phyloP scores from a whole-genome alignment of 2,888 invertebrate genomes.

The Ormia ochracea region DNA sequence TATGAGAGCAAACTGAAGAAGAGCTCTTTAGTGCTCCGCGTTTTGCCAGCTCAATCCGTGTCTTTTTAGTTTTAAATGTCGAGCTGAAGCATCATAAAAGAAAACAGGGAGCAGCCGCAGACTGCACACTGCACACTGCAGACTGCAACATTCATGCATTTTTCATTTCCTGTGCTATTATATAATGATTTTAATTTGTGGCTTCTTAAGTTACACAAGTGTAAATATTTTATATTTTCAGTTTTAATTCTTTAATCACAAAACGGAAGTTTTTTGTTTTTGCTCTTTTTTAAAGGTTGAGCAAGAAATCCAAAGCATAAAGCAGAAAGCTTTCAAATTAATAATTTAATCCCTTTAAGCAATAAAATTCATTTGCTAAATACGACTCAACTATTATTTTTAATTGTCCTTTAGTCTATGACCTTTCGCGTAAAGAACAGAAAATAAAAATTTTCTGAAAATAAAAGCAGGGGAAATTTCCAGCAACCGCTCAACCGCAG shows the following conservation, averaged over 20 bases:
- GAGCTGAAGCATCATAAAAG: not conserved
- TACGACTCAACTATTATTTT: not conserved
- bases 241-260: constrained; percentile 9
- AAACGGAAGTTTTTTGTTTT: constrained; percentile 22
- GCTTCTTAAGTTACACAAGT: not conserved
- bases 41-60: constrained; percentile 17
- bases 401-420: not conserved
- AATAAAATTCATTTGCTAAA: not conserved
- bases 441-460: not conserved
- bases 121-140: too few species aligned
- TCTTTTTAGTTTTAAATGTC: not conserved
- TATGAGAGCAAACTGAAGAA: not conserved
- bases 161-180: not conserved
- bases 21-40: not conserved
- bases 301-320: constrained; percentile 16
- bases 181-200: constrained; percentile 4
- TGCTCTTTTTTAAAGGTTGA: constrained; percentile 32
- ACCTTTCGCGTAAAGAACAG: not conserved
- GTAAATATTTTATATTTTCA: not conserved
- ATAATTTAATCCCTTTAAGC: not conserved
- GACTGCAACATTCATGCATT: not conserved
- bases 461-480: not conserved
- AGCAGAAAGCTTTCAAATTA: not conserved
- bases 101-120: too few species aligned
- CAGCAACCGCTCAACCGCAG: not conserved